A percentile compares a stretch with the other conserved stretches of the same genome.
phyloP scores from a whole-genome alignment of 2,797 vertebrate genomes.

The Psittacula echo region DNA sequence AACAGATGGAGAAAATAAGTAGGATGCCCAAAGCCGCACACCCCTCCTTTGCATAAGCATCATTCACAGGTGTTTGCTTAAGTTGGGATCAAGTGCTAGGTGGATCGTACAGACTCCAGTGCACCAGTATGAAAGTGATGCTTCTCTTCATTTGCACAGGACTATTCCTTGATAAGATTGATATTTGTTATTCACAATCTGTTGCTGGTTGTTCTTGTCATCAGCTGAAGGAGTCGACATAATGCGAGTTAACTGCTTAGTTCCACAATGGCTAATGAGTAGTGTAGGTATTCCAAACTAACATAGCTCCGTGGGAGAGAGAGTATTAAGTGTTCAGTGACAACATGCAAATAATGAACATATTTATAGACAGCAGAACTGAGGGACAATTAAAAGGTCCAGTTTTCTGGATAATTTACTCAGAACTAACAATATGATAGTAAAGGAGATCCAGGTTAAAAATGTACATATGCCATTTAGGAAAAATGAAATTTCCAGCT shows the following conservation, averaged over 20 bases:
- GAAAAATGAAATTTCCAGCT: background rate
- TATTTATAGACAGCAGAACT: conserved; percentile 2
- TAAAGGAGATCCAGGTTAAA: background rate
- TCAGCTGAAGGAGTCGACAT: background rate
- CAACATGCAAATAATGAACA: background rate
- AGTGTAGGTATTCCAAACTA: background rate
- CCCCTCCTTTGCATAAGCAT: background rate
- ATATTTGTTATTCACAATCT: conserved; percentile 28
- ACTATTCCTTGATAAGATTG: background rate
- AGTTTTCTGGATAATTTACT: conserved; percentile 19
- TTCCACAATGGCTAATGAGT: background rate
- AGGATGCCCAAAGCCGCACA: background rate
- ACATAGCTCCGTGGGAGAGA: background rate
- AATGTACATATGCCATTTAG: background rate
- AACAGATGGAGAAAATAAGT: background rate
- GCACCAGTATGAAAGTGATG: background rate
- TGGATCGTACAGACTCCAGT: background rate
- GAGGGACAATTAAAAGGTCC: background rate
- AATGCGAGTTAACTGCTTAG: conserved; percentile 17
- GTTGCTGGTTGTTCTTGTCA: conserved; percentile 3
- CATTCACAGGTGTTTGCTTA: background rate
- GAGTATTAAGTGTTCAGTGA: background rate
- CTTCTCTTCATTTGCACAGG: background rate
- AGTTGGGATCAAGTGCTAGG: background rate
- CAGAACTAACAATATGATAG: background rate